These are phyloP conservation scores for Aptenodytes patagonicus DNA, from an alignment of 2,113 vertebrate species.

Conservation along the genomic window DNA sequence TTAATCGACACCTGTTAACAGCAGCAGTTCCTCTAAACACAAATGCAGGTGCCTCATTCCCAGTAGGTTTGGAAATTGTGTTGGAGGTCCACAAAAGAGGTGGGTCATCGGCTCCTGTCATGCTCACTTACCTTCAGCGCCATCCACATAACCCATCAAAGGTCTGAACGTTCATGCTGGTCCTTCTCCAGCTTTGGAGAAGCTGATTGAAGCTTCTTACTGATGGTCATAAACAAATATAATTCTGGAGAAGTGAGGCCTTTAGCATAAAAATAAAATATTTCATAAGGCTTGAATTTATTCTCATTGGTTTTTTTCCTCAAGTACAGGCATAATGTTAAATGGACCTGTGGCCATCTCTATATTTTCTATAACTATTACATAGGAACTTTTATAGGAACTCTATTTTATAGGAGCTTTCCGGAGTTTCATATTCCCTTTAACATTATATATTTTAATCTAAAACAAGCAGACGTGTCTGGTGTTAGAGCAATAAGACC, in stretches of 20 bases:
- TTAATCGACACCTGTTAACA: rapidly evolving
- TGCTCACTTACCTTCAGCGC: background rate
- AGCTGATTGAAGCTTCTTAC: background rate
- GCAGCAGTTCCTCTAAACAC: background rate
- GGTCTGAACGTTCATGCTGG: background rate
- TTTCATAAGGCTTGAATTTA: background rate
- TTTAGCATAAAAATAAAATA: background rate
- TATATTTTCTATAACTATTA: background rate
- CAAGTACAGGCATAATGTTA: background rate
- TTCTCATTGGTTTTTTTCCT: background rate
- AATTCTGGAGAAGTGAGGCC: background rate
- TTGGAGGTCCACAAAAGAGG: background rate
- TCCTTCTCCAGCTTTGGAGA: background rate
- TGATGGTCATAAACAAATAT: background rate
- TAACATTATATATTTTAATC: background rate
- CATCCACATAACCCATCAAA: background rate
- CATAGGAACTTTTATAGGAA: background rate
- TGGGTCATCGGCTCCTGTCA: background rate
- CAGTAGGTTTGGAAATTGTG: background rate
- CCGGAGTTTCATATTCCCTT: background rate
- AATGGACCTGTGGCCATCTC: background rate
- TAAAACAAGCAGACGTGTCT: background rate
- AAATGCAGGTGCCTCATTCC: rapidly evolving
- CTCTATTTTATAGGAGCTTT: background rate
- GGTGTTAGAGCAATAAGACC: background rate